Base-by-base conservation (phyloP, 1,140 invertebrate species). In the Idris sp. region DNA sequence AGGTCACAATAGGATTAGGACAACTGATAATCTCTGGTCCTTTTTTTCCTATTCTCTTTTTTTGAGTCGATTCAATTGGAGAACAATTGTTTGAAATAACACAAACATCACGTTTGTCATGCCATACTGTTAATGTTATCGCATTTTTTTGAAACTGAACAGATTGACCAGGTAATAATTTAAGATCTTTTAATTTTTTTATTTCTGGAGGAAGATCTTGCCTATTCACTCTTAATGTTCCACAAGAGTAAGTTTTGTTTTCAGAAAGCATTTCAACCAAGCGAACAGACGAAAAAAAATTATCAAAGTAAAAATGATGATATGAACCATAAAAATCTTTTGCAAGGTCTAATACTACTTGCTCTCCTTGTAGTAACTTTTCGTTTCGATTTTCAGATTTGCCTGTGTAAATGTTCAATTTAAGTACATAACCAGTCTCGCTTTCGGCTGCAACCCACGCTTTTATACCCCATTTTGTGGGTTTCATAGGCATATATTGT, bases 401-500 rank as follows among this genome's bases (percentile, higher is more conserved):
- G 0, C 56, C 56, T 0, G 22, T 54, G 15, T 65, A 65, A 28
- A 65, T 30, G 13, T 44, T 19, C 9, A 43, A 0, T 35, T 51
- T 41, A 0, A 64, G 9, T 2, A 44, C 36, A 31, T 64, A 64
- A 8, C 38, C 46, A 16, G 10, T 51, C 10, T 14, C 0, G 14
- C 59, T 64, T 31, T 64, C 48, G 5, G 36, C 26, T 8, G 46
- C 38, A 6, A 36, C 11, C 48, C 40, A 64, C 5, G 14, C 38
- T 54, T 64, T 44, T 8, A 64, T 53, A 0, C 40, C 38, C 48
- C 14, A 53, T 19, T 54, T 54, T 0, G 61, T 64, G 0, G 61
- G 61, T 30, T 64, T 64, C 19, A 43, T 35, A 8, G 19, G 48
- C 48, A 64, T 53, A 16, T 64, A 64, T 36, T 64, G 61, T n/a